Base-by-base conservation (phyloP, 1,140 invertebrate species). In the Piezodorus guildinii region DNA sequence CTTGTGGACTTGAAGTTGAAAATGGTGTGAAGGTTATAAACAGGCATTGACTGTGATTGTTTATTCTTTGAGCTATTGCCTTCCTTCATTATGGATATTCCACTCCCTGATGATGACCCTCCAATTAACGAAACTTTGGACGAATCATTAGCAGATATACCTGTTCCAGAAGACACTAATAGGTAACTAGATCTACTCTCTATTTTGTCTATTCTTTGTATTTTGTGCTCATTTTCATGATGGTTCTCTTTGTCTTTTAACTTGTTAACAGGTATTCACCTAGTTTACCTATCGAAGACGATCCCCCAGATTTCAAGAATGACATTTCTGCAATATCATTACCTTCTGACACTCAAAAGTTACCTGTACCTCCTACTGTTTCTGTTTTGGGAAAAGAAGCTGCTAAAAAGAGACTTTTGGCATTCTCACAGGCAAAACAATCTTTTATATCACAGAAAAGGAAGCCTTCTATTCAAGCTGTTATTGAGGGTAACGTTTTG, bases 141-240 rank as follows among this genome's bases (percentile, higher is more conserved):
- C 87, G 88, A 6, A 86, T 90, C 8, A 87, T 91, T 74, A 90
- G 87, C 65, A 76, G 86, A 70, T 87, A 88, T 75, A 91, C 91
- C 77, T 88, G 88, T 62, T 30, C 62, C 62, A n/a, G 62, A 51
- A 52, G 44, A 62, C 34, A 39, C 27, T 30, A 52, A 62, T 16
- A 49, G 62, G 62, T 52, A 54, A 49, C 17, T n/a, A 19, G 4
- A 6, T 46, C 5, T 5, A 4, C 17, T 17, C 17, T 17, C n/a
- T 49, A n/a, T 49, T 6, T 16, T 46, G 17, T 46, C 15, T 46
- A 46, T 46, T 46, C 17, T 46, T 46, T 46, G 15, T 4, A 46
- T 46, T n/a, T 6, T 3, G 5, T 46, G 45, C 17, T 46, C n/a
- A 14, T 17, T 16, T 39, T 39, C 2, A 2, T 34, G 19, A 30